Evolutionary conservation across 2,888 invertebrate genomes (phyloP).

Genomic region (Scaptodrosophila latifasciaeformis): DNA sequence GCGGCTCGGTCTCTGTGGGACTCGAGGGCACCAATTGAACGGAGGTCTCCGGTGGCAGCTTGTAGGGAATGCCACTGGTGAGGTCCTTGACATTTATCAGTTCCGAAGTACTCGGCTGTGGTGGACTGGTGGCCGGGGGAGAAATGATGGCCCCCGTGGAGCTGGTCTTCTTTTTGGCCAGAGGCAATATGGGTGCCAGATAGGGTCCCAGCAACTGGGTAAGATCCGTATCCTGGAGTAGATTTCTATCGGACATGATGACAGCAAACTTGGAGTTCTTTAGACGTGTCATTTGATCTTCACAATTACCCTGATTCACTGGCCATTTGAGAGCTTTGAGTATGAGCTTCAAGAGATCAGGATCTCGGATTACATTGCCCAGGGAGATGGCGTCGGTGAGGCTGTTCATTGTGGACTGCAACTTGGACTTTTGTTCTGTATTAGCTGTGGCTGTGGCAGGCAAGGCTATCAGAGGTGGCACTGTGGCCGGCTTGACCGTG

Average conservation of each 20-base stretch:
- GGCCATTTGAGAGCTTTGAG: slow-evolving; percentile 74
- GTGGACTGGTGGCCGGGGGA: slow-evolving; percentile 24
- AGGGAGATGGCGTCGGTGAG: slow-evolving; percentile 69
- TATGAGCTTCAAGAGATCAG: slow-evolving; percentile 73
- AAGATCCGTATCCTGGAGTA: slow-evolving; percentile 73
- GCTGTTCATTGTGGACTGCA: slow-evolving; percentile 36
- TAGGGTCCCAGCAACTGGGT: slow-evolving; percentile 73
- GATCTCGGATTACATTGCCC: slow-evolving; percentile 73
- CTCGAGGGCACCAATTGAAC: slow-evolving; percentile 73
- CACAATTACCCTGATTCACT: slow-evolving; percentile 60
- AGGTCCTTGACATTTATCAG: slow-evolving; percentile 35
- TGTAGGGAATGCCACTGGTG: slow-evolving; percentile 69
- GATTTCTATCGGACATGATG: slow-evolving; percentile 71
- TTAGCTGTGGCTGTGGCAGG: slow-evolving; percentile 16
- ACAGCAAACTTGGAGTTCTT: slow-evolving; percentile 71
- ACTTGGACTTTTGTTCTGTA: slow-evolving; percentile 18
- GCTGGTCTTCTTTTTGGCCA: slow-evolving; percentile 41
- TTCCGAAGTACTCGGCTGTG: slow-evolving; percentile 27
- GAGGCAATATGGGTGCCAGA: slow-evolving; percentile 57
- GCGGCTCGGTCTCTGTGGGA: slow-evolving; percentile 48
- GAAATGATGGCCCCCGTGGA: slow-evolving; percentile 5
- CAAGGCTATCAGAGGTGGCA: slow-evolving; percentile 2
- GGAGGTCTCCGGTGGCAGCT: slow-evolving; percentile 73
- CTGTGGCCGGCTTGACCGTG: background rate
- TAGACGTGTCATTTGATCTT: slow-evolving; percentile 68